Base-by-base conservation (phyloP, 2,888 invertebrate genomes). In the Autographa gamma region DNA sequence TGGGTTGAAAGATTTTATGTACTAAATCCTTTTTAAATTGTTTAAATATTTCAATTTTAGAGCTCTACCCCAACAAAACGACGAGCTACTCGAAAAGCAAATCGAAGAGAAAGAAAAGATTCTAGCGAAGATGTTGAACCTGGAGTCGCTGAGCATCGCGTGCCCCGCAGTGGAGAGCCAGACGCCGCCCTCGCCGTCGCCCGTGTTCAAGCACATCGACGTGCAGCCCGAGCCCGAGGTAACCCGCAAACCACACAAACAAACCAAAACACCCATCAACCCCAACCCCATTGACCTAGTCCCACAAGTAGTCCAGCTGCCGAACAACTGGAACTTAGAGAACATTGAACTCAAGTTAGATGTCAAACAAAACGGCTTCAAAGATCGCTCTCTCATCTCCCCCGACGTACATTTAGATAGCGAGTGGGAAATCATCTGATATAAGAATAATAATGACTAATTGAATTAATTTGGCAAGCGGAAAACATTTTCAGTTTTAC, bases 41-140 rank as follows among this genome's bases (percentile, higher is more conserved):
- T 34, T 4, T 5, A 34, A 34, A 6, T 34, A 9, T 38, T 64
- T 19, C 0, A 48, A 58, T 90, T 90, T n/a, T 89, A 96, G 96
- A 56, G 91, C 96, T 78, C 86, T 95, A 59, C 94, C 96, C 0
- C 96, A 97, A 82, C 91, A 96, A 61, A 93, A 96, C 84, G 97
- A 97, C 89, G 97, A 97, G 5, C 96, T 96, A 0, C 96, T 98
- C 63, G 96, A 97, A 80, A 96, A 97, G 80, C 97, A 98, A 79
- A 97, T 98, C 56, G 97, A 97, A 87, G 96, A 96, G 77, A 98
- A 98, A 88, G 98, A 98, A 83, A 97, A 97, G 88, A 96, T 97
- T 25, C 90, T 97, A 16, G 97, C 97, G 0, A 97, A 97, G 85
- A 95, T 97, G 87, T 91, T 97, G 41, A 96, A 97, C 86, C 94